Base-by-base conservation (phyloP, 2,113 vertebrate species). In the Takifugu flavidus region DNA sequence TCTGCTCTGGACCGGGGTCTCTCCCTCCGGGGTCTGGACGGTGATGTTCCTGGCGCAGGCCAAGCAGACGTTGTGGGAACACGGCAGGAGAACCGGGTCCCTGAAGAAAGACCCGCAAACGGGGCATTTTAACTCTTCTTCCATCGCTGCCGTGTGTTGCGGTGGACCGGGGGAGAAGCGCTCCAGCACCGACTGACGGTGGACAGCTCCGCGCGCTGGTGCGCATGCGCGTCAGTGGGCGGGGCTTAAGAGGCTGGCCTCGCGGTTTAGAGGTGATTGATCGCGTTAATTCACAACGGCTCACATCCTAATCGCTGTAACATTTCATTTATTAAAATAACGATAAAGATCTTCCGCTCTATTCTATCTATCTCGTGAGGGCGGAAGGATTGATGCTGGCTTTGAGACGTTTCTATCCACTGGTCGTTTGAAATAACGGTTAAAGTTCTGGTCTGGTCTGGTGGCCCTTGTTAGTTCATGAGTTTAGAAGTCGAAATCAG, bases 71-170 rank as follows among this genome's bases (percentile, higher is more conserved):
- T 94, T 97, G 89, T 97, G 95, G 8, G 95, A 95, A 61, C 95
- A 97, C 5, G 95, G 95, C 77, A 96, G 70, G 69, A 96, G 93
- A 72, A 97, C 82, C 47, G 95, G 95, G 43, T 97, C 95, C 74
- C 91, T 91, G 77, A 94, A 98, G 15, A 98, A 90, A 1, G 94
- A 93, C 11, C 96, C 96, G 73, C 96, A 98, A 52, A 98, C 95
- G 0, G 95, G 96, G 78, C 96, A 98, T 89, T 98, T 98, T 43
- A 98, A 86, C 85, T 98, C 96, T 87, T 98, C 95, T 79, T 98
- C 95, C 95, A 98, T 97, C 66, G 81, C 89, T 82, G 67, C 80
- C 8, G 69, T 69, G 15, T 6, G 56, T 62, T 55, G 53, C 20
- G 25, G 62, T 47, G 73, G 26, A 72, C 60, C 64, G 31, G 51